Conservation (phyloP, 1,140 invertebrate genomes). For the Pseudoatta argentina region DNA sequence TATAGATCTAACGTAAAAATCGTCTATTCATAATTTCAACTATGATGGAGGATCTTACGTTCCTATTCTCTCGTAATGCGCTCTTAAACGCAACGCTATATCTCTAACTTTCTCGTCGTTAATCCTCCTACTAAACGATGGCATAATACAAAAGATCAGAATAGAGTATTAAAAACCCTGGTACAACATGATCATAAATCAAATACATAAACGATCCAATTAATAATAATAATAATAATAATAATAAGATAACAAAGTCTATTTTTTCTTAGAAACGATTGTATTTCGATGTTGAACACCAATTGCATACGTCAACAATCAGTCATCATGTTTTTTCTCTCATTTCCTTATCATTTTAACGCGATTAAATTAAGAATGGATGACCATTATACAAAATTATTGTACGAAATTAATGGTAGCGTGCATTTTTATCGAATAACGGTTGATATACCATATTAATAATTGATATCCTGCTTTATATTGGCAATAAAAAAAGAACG, state of each 20-base stretch:
- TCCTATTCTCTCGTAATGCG: conserved; percentile 42
- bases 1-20: conserved; percentile 46
- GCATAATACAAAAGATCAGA: conserved; percentile 52
- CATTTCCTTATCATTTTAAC: conserved; percentile 20
- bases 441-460: neutral
- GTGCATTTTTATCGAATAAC: conserved; percentile 26
- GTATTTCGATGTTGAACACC: conserved; percentile 53
- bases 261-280: conserved; percentile 51
- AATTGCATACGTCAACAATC: conserved; percentile 51
- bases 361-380: conserved; percentile 38
- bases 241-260: conserved; percentile 56
- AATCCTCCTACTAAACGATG: conserved; percentile 36
- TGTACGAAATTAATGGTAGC: conserved; percentile 13
- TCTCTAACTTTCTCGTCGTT: conserved; percentile 26
- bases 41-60: conserved; percentile 51
- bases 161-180: conserved; percentile 55
- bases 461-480: conserved; percentile 6
- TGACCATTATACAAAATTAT: conserved; percentile 28
- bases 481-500: conserved; percentile 8
- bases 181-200: conserved; percentile 61
- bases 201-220: conserved; percentile 59
- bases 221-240: conserved; percentile 59
- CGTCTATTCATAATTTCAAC: conserved; percentile 38
- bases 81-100: conserved; percentile 20
- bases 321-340: conserved; percentile 19